Evolutionary conservation across 2,888 invertebrate genomes (phyloP).

Genomic region (Portevinia maculata): DNA sequence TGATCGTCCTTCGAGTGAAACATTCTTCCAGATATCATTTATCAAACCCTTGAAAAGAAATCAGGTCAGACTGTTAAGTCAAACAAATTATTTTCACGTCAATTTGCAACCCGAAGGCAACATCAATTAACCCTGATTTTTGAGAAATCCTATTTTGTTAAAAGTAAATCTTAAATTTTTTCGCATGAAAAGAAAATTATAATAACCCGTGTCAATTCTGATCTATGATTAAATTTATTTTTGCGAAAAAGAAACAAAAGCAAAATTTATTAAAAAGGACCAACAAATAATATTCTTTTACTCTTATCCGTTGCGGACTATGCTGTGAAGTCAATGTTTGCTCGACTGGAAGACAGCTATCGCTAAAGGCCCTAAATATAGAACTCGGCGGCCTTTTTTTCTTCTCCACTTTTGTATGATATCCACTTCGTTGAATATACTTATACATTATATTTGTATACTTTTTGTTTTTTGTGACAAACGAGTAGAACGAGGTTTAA

Average conservation of each 20-base stretch:
- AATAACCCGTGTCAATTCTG: conserved; percentile 46
- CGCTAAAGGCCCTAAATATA: conserved; percentile 61
- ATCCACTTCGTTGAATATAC: conserved; percentile 14
- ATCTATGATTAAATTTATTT: conserved; percentile 38
- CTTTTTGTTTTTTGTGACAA: conserved; percentile 7
- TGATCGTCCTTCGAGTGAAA: conserved; percentile 8
- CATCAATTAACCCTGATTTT: conserved; percentile 26
- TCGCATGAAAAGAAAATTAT: conserved; percentile 12
- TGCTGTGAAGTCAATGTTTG: conserved; percentile 29
- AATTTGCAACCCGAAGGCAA: conserved; percentile 50
- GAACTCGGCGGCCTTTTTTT: conserved; percentile 19
- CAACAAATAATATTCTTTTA: conserved; percentile 4
- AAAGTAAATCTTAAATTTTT: conserved; percentile 28
- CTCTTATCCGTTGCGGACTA: conserved; percentile 21
- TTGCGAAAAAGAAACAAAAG: conserved; percentile 14
- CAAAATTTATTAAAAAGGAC: neutral
- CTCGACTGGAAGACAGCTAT: conserved; percentile 42
- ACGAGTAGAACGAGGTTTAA: conserved; percentile 1
- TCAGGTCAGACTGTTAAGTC: conserved; percentile 56
- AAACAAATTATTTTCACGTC: conserved; percentile 57
- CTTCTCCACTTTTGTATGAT: neutral
- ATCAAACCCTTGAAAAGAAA: conserved; percentile 13
- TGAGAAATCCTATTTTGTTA: conserved; percentile 2
- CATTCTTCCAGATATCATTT: conserved; percentile 6
- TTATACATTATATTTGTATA: no score